Evolutionary conservation across 53 echinoderm and acorn worm genomes (phyloP), one percentile per base, ranked within the genome.

Genomic region (Henricia sp.): DNA sequence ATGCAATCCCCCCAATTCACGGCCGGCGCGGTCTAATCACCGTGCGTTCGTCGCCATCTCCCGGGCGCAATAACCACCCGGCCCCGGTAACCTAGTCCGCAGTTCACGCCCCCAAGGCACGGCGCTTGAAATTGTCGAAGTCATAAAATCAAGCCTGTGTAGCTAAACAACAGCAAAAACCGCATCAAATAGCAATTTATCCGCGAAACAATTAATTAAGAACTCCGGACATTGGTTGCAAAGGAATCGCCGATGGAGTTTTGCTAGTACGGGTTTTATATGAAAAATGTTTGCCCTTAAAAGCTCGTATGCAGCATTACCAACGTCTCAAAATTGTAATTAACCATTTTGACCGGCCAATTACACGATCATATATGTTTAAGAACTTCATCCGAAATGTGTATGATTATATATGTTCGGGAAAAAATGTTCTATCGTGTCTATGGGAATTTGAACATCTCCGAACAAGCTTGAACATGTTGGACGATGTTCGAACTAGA

Each of bases 141-240:
- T 60, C 33, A 14, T 20, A n/a, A 67, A 67, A 67, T 67, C 21
- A 3, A 20, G 37, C 1, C 8, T 13, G 38, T 38, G 67, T 46
- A 10, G 8, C 8, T 37, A 20, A 23, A 36, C 23, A 23, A 10
- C 67, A 39, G 37, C 67, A 37, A 3, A 19, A 28, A 67, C 39
- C 67, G 67, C 37, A 67, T 67, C 39, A 67, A 67, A 67, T 67
- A 21, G 11, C 39, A 67, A 67, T 67, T 67, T 67, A 16, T 16
- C 17, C n/a, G 37, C 6, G n/a, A 67, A 67, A 67, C 39, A 37
- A 67, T 38, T 40, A 67, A 67, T 39, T 67, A 38, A 30, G 62
- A 34, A 32, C 10, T 10, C 33, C 12, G 33, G 44, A 44, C 29
- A 60, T 60, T 60, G 8, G 29, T 11, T 14, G 30, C 62, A 16